These are phyloP conservation scores for Hypotaenidia philippensis DNA, from an alignment of 2,797 vertebrate genomes.

Conservation along the genomic window DNA sequence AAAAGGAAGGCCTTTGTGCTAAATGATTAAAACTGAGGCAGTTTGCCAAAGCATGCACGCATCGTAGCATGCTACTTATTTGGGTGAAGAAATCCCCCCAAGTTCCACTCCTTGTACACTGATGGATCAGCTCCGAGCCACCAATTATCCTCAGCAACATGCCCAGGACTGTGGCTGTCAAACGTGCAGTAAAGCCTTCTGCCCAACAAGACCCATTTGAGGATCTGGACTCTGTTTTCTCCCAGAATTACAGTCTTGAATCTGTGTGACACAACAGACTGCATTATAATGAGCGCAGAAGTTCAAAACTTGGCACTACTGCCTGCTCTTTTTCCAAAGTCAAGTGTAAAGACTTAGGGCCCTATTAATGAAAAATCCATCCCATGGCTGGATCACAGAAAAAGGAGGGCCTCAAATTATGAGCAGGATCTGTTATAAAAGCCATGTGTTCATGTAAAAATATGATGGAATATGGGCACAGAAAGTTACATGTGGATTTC, in stretches of 20 bases:
- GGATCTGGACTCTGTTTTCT: neutral
- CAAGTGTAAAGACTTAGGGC: conserved; percentile 30
- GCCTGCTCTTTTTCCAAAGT: conserved; percentile 16
- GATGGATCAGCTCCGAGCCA: neutral
- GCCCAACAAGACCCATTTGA: neutral
- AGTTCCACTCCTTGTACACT: neutral
- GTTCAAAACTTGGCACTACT: neutral
- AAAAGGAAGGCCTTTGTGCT: neutral
- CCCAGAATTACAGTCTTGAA: neutral
- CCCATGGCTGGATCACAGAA: neutral
- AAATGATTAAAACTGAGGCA: neutral
- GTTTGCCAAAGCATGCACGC: neutral
- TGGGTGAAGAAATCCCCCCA: neutral
- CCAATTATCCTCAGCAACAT: neutral
- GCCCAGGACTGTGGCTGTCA: neutral
- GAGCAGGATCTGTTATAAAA: conserved; percentile 33
- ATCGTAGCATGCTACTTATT: neutral
- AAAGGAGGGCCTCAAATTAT: neutral
- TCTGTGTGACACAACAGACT: neutral
- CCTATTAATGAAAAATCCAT: conserved; percentile 48
- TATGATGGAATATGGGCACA: neutral
- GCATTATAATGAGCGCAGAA: neutral
- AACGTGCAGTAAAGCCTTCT: neutral
- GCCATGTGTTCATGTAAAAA: conserved; percentile 20
- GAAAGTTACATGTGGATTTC: conserved; percentile 14